phyloP scores from a whole-genome alignment of 2,113 vertebrate species.

The Eidolon helvum region DNA sequence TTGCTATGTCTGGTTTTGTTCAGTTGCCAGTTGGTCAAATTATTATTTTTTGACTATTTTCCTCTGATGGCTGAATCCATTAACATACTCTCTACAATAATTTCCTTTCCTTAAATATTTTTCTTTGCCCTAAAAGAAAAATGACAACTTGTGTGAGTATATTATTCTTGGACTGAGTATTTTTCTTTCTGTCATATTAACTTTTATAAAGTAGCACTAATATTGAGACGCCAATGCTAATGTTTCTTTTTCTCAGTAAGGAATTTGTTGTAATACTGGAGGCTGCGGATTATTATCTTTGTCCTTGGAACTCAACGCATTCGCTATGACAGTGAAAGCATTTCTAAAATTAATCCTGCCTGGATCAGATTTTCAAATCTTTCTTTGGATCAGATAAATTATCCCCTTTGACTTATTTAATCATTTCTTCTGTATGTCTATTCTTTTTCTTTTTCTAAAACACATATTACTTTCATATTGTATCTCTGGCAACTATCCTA shows the following conservation, averaged over 20 bases:
- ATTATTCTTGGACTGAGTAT: neutral
- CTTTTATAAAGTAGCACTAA: neutral
- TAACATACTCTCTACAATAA: neutral
- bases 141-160: neutral
- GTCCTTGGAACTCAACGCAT: neutral
- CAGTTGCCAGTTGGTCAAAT: neutral
- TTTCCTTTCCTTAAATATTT: neutral
- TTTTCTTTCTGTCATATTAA: neutral
- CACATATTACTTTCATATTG: neutral
- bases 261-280: neutral
- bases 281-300: neutral
- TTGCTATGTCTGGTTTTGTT: neutral
- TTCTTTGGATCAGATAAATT: neutral
- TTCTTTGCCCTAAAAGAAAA: neutral
- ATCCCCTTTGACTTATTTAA: neutral
- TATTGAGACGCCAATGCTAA: neutral
- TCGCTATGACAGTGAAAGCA: neutral
- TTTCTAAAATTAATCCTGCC: neutral
- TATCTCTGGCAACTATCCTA: neutral
- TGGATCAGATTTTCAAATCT: neutral
- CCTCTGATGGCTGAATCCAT: neutral
- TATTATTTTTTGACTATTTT: neutral
- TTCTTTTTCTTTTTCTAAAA: neutral
- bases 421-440: neutral
- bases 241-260: neutral